Evolutionary conservation across 2,797 vertebrate species (phyloP).

Genomic region (Decapterus maruadsi): DNA sequence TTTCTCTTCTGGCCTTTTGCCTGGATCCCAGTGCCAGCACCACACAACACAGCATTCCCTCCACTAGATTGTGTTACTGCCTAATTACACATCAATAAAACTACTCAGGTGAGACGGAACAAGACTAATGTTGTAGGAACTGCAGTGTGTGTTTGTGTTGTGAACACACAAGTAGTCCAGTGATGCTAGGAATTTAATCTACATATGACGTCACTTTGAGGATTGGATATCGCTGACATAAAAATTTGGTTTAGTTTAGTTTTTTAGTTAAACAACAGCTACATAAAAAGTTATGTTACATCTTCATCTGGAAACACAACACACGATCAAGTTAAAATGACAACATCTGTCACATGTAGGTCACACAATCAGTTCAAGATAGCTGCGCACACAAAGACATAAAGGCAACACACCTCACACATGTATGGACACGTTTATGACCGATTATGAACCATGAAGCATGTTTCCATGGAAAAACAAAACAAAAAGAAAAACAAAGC

Average conservation of each 20-base stretch:
- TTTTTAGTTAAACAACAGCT: too few species aligned
- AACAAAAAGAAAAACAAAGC: conserved; percentile 5
- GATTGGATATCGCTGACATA: neutral
- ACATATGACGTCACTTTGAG: neutral
- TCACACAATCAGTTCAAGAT: conserved; percentile 10
- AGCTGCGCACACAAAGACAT: neutral
- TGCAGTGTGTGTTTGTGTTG: neutral
- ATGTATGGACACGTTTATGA: neutral
- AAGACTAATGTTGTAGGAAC: conserved; percentile 11
- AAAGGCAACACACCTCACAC: conserved; percentile 14
- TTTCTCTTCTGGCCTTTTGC: conserved; percentile 35
- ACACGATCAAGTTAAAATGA: neutral
- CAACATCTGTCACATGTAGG: neutral
- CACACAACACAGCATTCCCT: conserved; percentile 1
- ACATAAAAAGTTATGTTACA: neutral
- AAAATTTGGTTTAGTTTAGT: neutral
- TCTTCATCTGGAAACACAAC: neutral
- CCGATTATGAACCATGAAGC: conserved; percentile 7
- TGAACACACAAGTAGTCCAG: too few species aligned
- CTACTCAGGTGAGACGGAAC: conserved; percentile 25
- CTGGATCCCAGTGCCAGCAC: conserved; percentile 29
- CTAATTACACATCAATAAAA: conserved; percentile 51
- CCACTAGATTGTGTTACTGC: conserved; percentile 4
- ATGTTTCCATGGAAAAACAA: conserved; percentile 41
- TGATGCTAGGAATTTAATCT: conserved; percentile 8